These are phyloP conservation scores for Bettongia penicillata DNA, from an alignment of 2,113 vertebrate genomes.

Conservation along the genomic window DNA sequence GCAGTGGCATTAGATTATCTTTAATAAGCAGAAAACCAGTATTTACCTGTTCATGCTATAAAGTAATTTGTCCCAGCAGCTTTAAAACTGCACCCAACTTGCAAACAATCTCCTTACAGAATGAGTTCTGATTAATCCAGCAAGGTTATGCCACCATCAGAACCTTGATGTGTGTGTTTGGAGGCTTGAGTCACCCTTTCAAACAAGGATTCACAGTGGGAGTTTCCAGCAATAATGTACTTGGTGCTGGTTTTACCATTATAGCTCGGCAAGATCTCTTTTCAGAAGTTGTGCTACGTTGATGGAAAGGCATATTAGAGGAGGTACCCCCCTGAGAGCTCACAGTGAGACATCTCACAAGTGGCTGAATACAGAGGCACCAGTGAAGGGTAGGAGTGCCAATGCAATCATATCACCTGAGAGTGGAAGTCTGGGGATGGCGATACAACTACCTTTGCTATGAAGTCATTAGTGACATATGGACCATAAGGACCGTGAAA, in stretches of 20 bases:
- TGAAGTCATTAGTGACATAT: neutral
- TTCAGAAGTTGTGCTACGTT: neutral
- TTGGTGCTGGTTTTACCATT: neutral
- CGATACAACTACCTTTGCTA: neutral
- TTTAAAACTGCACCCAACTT: neutral
- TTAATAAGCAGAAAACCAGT: conserved; percentile 21
- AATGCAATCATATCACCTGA: neutral
- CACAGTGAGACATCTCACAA: neutral
- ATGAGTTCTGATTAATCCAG: neutral
- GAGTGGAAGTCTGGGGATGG: neutral
- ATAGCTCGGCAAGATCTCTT: neutral
- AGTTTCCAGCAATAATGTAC: neutral
- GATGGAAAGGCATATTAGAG: neutral
- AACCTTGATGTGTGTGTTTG: neutral
- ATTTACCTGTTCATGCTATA: neutral
- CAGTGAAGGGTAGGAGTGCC: neutral
- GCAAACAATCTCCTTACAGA: conserved; percentile 12
- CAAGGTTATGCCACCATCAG: neutral
- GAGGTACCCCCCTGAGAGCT: neutral
- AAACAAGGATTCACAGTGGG: neutral
- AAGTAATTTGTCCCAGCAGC: conserved; percentile 10
- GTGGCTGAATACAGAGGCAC: too few relatives aligned
- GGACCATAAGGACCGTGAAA: neutral
- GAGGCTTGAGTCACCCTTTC: neutral
- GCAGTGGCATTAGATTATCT: neutral